Evolutionary conservation across 2,888 invertebrate species (phyloP).

Genomic region (Trichopria drosophilae): DNA sequence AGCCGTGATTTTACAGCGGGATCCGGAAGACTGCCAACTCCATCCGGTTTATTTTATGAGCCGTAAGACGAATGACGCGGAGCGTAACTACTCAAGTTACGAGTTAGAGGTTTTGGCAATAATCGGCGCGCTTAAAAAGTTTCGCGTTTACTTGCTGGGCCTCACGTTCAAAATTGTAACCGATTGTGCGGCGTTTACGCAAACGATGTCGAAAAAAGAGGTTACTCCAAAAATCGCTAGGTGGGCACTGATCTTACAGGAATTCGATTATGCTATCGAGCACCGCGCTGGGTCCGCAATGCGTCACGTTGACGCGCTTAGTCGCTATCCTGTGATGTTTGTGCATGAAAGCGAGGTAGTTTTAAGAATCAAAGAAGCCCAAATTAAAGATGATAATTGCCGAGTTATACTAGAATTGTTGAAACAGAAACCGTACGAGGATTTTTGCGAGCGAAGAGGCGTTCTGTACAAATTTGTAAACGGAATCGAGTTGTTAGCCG

Average conservation of each 20-base stretch:
- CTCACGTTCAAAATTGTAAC: conserved; percentile 28
- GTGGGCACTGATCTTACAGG: conserved; percentile 20
- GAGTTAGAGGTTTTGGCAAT: conserved; percentile 39
- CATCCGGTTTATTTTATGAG: conserved; percentile 31
- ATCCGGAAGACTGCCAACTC: conserved; percentile 18
- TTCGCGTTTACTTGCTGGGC: conserved; percentile 22
- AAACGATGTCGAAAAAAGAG: conserved; percentile 28
- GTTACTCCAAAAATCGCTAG: conserved; percentile 16
- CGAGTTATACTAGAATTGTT: not conserved
- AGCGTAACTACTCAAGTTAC: conserved; percentile 38
- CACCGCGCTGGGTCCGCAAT: conserved; percentile 20
- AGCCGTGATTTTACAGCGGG: conserved; percentile 28
- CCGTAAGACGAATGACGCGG: conserved; percentile 30
- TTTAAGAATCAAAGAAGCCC: conserved; percentile 6
- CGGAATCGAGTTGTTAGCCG: conserved; percentile 8
- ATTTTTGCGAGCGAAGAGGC: conserved; percentile 10
- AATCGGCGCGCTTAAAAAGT: conserved; percentile 34
- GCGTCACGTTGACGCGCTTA: conserved; percentile 28
- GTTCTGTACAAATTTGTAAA: conserved; percentile 6
- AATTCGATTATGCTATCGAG: conserved; percentile 17
- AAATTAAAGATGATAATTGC: not conserved
- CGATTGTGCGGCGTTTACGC: conserved; percentile 26
- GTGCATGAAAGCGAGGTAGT: no score
- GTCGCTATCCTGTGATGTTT: not conserved
- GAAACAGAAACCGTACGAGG: conserved; percentile 3